Conservation (phyloP, 2,888 invertebrate species). For the Leptopterna dolabrata region DNA sequence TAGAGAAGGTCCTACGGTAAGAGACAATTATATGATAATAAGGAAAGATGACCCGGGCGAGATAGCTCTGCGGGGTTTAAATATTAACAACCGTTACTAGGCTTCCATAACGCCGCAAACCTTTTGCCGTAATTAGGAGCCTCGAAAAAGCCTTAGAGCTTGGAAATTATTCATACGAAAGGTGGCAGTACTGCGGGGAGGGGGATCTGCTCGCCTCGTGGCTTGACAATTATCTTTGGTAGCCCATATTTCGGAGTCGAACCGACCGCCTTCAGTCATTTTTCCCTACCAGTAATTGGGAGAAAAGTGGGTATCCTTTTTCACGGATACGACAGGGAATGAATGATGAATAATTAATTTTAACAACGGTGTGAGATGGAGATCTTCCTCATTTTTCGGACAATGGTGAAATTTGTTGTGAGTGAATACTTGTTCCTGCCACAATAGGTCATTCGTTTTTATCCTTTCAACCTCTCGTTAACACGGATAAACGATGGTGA, state of each 20-base stretch:
- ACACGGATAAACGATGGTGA: not conserved
- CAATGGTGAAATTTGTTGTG: not conserved
- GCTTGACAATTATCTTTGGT: not conserved
- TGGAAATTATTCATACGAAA: conserved; percentile 30
- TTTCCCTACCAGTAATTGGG: not conserved
- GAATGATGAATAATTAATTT: conserved; percentile 27
- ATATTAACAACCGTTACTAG: conserved; percentile 47
- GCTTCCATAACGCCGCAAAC: conserved; percentile 33
- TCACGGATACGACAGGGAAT: not conserved
- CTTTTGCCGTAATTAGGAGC: conserved; percentile 29
- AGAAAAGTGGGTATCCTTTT: conserved; percentile 17
- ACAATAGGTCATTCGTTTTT: not conserved
- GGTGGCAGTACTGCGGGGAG: not conserved
- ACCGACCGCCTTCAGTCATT: not conserved
- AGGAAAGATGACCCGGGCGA: conserved; percentile 52
- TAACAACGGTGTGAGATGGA: not conserved
- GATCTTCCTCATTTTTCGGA: not conserved
- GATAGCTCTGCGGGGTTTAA: conserved; percentile 49
- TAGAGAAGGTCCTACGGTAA: conserved; percentile 47
- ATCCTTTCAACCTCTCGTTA: not conserved
- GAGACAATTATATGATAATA: conserved; percentile 59
- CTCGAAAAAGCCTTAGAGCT: conserved; percentile 6
- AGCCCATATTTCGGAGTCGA: not conserved
- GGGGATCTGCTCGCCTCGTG: not conserved
- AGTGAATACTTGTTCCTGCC: not conserved